Evolutionary conservation across 2,797 vertebrate genomes (phyloP).

Genomic region (Octomys mimax): DNA sequence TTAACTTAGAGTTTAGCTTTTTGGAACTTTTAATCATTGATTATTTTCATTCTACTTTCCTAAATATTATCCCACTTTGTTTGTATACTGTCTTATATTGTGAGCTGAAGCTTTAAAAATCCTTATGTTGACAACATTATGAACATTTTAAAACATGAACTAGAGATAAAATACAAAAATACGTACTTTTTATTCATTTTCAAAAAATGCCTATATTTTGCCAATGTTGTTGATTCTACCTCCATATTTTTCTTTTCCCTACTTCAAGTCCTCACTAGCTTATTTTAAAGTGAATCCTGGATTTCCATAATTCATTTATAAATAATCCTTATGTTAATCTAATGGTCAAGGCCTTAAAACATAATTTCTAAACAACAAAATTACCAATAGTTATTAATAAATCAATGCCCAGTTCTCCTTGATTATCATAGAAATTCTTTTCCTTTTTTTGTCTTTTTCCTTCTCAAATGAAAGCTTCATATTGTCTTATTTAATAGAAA

Average conservation of each 20-base stretch:
- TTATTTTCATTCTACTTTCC: not conserved
- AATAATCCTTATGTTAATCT: not conserved
- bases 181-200: not conserved
- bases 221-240: not conserved
- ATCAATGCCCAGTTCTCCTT: not conserved
- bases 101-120: not conserved
- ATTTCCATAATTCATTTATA: not conserved
- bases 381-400: not conserved
- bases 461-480: not conserved
- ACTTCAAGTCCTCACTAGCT: too few species aligned
- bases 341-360: not conserved
- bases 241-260: too few species aligned
- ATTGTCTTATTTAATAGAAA: not conserved
- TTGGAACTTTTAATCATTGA: not conserved
- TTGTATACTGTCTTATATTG: not conserved
- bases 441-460: too few species aligned
- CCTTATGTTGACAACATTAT: not conserved
- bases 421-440: not conserved
- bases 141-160: not conserved
- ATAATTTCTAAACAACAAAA: not conserved
- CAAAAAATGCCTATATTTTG: not conserved
- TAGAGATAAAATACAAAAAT: not conserved
- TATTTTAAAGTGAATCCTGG: not conserved
- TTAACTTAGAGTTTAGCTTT: not conserved
- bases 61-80: not conserved